Evolutionary conservation across 2,797 vertebrate species (phyloP).

Genomic region (Alectoris magna): DNA sequence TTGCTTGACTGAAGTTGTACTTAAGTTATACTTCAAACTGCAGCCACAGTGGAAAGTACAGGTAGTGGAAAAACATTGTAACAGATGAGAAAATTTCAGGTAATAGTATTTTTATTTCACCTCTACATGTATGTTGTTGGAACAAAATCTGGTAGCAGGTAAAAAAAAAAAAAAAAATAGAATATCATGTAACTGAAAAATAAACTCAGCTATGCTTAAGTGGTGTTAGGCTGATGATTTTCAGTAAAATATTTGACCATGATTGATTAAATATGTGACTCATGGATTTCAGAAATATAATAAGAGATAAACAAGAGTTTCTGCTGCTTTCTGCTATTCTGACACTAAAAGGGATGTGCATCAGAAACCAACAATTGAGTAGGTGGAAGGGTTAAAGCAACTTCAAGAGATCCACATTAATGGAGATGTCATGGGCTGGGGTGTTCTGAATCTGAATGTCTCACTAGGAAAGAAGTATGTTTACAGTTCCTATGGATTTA

Average conservation of each 20-base stretch:
- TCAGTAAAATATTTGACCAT: not conserved
- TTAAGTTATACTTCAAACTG: not conserved
- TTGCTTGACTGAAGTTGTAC: not conserved
- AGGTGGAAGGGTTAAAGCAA: not conserved
- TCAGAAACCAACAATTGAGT: not conserved
- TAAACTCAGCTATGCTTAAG: not conserved
- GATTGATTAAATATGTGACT: not conserved
- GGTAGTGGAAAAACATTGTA: slow-evolving; percentile 34
- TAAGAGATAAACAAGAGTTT: not conserved
- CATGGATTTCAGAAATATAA: not conserved
- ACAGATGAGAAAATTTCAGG: slow-evolving; percentile 13
- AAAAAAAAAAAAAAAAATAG: not conserved
- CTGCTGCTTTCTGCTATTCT: not conserved
- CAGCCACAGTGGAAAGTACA: slow-evolving; percentile 27
- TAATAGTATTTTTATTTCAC: slow-evolving; percentile 3
- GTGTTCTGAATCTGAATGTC: no score
- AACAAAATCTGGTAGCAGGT: not conserved
- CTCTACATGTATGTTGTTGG: not conserved
- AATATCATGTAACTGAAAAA: not conserved
- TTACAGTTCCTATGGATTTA: not conserved
- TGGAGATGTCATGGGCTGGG: not conserved
- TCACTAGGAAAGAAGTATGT: no score
- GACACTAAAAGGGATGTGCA: not conserved
- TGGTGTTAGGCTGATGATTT: not conserved
- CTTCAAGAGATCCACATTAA: not conserved